These are phyloP conservation scores for Notoglanidium macrostoma DNA, from an alignment of 2,797 vertebrate species.

Conservation along the genomic window DNA sequence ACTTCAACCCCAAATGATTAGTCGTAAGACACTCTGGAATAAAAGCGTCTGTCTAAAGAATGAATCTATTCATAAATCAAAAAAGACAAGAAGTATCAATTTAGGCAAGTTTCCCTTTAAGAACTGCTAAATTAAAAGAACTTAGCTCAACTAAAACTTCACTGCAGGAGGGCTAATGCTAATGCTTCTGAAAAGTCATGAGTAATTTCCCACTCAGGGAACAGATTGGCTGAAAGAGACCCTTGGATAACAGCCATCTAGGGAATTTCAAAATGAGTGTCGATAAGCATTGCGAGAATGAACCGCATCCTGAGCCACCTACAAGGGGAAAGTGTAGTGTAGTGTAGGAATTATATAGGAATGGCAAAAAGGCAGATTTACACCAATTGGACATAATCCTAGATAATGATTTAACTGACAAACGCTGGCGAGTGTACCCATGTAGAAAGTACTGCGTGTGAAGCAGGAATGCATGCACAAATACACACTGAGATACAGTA, in stretches of 20 bases:
- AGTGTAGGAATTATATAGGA: neutral
- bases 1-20: neutral
- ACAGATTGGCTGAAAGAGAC: constrained; percentile 40
- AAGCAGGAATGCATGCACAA: neutral
- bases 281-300: constrained; percentile 25
- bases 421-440: neutral
- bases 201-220: constrained; percentile 44
- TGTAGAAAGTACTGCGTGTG: neutral
- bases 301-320: constrained; percentile 7
- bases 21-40: neutral
- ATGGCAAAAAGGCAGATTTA: neutral
- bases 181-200: constrained; percentile 47
- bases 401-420: neutral
- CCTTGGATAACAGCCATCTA: constrained; percentile 45
- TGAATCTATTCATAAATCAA: neutral
- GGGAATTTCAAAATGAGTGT: constrained; percentile 51
- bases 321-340: neutral
- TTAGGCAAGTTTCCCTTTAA: neutral
- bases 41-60: neutral
- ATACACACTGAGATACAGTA: constrained; percentile 8
- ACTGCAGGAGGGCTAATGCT: constrained; percentile 30
- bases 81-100: neutral
- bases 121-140: neutral
- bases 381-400: neutral
- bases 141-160: constrained; percentile 21